A percentile compares a stretch with the other conserved stretches of the same genome.
These are phyloP conservation scores for Atta cephalotes DNA, from an alignment of 1,140 invertebrate genomes.

Conservation along the genomic window DNA sequence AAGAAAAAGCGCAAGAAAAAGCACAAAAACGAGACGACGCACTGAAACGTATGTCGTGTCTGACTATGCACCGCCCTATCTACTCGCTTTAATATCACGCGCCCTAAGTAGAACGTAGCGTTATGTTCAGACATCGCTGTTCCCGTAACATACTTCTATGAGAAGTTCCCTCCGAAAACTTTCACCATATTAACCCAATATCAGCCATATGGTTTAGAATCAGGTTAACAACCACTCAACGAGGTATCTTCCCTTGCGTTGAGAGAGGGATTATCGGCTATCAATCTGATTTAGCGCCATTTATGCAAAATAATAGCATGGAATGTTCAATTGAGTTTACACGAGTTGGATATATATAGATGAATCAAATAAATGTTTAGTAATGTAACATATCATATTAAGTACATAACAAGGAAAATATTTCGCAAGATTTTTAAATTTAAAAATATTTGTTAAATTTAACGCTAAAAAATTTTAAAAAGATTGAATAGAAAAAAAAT, in stretches of 20 bases:
- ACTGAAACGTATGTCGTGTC: constrained; percentile 55
- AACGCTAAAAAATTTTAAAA: background rate
- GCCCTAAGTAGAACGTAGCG: constrained; percentile 72
- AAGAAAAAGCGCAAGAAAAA: background rate
- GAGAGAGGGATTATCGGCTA: constrained; percentile 35
- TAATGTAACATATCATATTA: background rate
- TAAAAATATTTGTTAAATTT: background rate
- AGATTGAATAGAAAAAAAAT: background rate
- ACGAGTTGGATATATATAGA: background rate
- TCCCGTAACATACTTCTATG: constrained; percentile 75
- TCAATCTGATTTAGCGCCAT: constrained; percentile 49
- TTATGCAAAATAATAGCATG: constrained; percentile 13
- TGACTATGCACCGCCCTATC: constrained; percentile 64
- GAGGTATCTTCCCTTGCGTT: constrained; percentile 28
- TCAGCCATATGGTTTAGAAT: constrained; percentile 73
- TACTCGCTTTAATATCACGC: constrained; percentile 72
- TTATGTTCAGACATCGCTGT: constrained; percentile 73
- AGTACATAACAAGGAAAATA: background rate
- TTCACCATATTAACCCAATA: constrained; percentile 76
- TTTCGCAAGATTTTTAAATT: background rate
- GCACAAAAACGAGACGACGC: background rate
- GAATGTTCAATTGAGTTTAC: constrained; percentile 12
- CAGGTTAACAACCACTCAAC: constrained; percentile 67
- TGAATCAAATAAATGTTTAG: background rate
- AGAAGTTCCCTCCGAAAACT: constrained; percentile 73